These are phyloP conservation scores for Monodelphis domestica DNA, from an alignment of 2,797 vertebrate species.

Conservation along the genomic window DNA sequence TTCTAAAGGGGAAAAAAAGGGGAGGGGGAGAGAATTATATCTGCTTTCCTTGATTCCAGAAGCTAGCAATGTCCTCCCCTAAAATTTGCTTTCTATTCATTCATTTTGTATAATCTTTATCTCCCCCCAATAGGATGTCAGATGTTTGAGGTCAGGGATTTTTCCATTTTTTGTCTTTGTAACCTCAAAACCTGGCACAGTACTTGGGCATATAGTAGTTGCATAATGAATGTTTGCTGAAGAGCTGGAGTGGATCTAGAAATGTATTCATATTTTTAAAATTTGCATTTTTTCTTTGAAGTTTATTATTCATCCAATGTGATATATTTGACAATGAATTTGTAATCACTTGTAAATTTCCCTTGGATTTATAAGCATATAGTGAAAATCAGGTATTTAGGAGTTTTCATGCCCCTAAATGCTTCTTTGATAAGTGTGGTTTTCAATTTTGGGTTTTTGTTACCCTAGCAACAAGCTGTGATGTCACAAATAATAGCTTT, in stretches of 20 bases:
- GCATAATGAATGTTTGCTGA: background rate
- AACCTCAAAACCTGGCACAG: background rate
- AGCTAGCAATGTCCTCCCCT: background rate
- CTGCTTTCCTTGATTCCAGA: background rate
- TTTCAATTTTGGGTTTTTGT: constrained; percentile 72
- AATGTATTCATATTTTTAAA: constrained; percentile 16
- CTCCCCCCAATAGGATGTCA: background rate
- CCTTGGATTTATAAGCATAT: constrained; percentile 39
- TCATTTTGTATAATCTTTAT: background rate
- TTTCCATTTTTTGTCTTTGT: background rate
- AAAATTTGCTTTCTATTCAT: background rate
- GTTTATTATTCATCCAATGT: constrained; percentile 31
- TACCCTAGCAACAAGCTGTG: constrained; percentile 75
- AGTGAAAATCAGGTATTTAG: constrained; percentile 41
- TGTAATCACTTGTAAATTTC: constrained; percentile 19
- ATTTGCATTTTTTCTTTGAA: constrained; percentile 43
- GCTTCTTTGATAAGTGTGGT: constrained; percentile 49
- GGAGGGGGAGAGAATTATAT: no score
- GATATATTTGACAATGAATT: constrained; percentile 53
- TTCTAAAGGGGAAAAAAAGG: no score
- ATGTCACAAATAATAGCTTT: constrained; percentile 69
- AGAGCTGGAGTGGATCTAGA: background rate
- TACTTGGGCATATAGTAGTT: background rate
- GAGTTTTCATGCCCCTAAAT: constrained; percentile 27
- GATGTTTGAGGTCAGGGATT: background rate